A percentile compares a stretch with the other conserved stretches of the same genome.
Evolutionary conservation across 1,140 invertebrate species (phyloP).

Genomic region (Trissolcus basalis): DNA sequence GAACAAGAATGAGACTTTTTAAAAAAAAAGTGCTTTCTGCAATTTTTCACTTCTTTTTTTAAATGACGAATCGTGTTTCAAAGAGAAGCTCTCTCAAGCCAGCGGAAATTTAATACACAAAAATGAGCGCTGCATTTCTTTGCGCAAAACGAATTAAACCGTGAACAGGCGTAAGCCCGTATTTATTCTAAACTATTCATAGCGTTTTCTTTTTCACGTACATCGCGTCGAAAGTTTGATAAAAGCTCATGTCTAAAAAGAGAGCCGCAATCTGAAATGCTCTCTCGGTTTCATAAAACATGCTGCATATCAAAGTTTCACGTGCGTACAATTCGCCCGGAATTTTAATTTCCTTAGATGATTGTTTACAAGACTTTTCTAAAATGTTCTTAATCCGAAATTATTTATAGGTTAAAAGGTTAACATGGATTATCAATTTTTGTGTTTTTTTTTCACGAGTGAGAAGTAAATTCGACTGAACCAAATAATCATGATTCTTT

Average conservation of each 20-base stretch:
- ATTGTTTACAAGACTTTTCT: neutral
- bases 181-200: constrained; percentile 45
- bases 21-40: neutral
- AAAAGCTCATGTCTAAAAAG: constrained; percentile 26
- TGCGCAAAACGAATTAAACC: constrained; percentile 26
- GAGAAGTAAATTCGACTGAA: too few species aligned
- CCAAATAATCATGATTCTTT: too few species aligned
- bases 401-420: too few species aligned
- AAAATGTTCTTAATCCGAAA: neutral
- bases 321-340: neutral
- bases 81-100: too few species aligned
- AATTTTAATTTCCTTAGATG: constrained; percentile 12
- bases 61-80: neutral
- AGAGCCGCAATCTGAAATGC: constrained; percentile 40
- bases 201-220: constrained; percentile 29
- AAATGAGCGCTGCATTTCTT: constrained; percentile 25
- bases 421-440: too few species aligned
- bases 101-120: constrained; percentile 14
- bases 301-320: constrained; percentile 31
- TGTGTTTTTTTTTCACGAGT: too few species aligned
- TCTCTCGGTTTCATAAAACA: constrained; percentile 24
- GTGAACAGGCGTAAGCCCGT: constrained; percentile 15
- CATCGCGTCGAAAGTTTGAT: constrained; percentile 15
- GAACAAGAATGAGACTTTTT: neutral
- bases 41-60: neutral